These are phyloP conservation scores for Pteronotus mesoamericanus DNA, from an alignment of 2,797 vertebrate species.

Conservation along the genomic window DNA sequence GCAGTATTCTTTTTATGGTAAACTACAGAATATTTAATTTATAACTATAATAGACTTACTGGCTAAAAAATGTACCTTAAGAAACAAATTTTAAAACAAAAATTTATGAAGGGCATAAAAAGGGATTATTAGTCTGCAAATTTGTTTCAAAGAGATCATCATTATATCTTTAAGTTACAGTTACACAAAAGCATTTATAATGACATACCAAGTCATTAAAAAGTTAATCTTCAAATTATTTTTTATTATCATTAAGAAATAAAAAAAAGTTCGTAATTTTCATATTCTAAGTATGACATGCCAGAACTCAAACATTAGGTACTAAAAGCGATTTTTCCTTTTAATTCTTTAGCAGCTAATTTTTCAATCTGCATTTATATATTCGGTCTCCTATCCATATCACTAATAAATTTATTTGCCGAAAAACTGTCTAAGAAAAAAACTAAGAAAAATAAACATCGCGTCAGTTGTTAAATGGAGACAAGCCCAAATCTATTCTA, in stretches of 20 bases:
- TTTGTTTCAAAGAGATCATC: background rate
- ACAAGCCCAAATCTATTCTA: background rate
- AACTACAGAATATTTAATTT: background rate
- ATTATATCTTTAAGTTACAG: background rate
- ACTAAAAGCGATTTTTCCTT: slow-evolving; percentile 25
- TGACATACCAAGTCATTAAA: background rate
- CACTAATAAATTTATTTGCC: background rate
- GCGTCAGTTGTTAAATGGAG: background rate
- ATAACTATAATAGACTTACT: background rate
- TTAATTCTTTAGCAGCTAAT: slow-evolving; percentile 1
- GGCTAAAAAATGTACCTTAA: background rate
- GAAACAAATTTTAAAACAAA: slow-evolving; percentile 21
- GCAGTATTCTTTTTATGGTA: background rate
- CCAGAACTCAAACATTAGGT: background rate
- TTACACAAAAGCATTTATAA: background rate
- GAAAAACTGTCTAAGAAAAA: slow-evolving; percentile 36
- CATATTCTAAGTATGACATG: slow-evolving; percentile 26
- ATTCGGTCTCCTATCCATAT: background rate
- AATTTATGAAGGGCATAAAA: background rate
- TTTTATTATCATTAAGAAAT: background rate
- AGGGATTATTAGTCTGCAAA: background rate
- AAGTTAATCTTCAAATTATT: background rate
- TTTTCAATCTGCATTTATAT: slow-evolving; percentile 28
- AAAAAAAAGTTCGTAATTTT: background rate
- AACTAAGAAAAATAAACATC: background rate